These are phyloP conservation scores for Cololabis saira DNA, from an alignment of 2,113 vertebrate species.

Conservation along the genomic window DNA sequence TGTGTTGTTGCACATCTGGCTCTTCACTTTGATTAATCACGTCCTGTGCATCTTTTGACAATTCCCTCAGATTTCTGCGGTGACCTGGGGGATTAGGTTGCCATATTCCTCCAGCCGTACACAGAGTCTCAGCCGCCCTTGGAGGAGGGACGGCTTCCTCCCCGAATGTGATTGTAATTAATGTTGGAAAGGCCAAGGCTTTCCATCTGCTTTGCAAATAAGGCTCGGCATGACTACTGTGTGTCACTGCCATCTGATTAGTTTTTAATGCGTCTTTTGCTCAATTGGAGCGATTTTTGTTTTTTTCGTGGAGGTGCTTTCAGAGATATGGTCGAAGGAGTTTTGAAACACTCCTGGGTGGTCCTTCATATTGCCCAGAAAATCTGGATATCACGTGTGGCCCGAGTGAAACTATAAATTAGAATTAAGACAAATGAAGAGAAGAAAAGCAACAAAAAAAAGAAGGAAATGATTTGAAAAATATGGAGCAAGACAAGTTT, in stretches of 20 bases:
- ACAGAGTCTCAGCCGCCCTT: slow-evolving; percentile 68
- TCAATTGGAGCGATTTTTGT: slow-evolving; percentile 43
- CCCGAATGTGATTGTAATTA: slow-evolving; percentile 82
- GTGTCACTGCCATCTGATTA: slow-evolving; percentile 71
- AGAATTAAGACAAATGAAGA: slow-evolving; percentile 67
- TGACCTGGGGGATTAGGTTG: slow-evolving; percentile 75
- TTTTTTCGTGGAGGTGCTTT: slow-evolving; percentile 20
- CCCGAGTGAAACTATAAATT: slow-evolving; percentile 63
- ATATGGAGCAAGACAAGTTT: slow-evolving; percentile 26
- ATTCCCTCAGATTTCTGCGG: slow-evolving; percentile 72
- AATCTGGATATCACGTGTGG: slow-evolving; percentile 73
- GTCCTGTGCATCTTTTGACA: slow-evolving; percentile 76
- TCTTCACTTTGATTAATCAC: slow-evolving; percentile 74
- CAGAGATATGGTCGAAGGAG: slow-evolving; percentile 23
- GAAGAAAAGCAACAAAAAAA: slow-evolving; percentile 43
- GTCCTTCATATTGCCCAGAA: slow-evolving; percentile 58
- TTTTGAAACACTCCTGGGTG: slow-evolving; percentile 67
- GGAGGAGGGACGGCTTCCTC: slow-evolving; percentile 77
- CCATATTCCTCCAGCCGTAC: slow-evolving; percentile 76
- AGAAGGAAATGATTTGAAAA: slow-evolving; percentile 44
- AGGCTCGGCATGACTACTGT: slow-evolving; percentile 71
- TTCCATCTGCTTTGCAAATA: slow-evolving; percentile 82
- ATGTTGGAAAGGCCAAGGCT: slow-evolving; percentile 77
- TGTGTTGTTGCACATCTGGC: slow-evolving; percentile 72
- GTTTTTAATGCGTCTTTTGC: slow-evolving; percentile 70